Evolutionary conservation across 2,888 invertebrate genomes (phyloP).

Genomic region (Romanomermis culicivorax): DNA sequence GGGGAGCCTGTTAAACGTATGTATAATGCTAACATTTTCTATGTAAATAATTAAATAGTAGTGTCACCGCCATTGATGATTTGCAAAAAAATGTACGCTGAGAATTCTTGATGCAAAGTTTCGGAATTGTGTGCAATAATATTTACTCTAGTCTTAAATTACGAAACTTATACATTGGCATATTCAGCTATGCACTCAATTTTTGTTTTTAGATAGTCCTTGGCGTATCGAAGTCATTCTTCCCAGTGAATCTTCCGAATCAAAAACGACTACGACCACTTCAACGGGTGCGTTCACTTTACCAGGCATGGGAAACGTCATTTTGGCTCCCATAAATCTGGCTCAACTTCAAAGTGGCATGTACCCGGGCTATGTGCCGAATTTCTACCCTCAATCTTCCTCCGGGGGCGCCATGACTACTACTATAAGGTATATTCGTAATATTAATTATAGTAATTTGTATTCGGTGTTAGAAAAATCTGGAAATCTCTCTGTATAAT

Average conservation of each 20-base stretch:
- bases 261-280: background rate
- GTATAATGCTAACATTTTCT: background rate
- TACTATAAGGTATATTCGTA: conserved; percentile 3
- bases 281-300: background rate
- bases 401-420: background rate
- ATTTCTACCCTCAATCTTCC: background rate
- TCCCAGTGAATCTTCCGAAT: background rate
- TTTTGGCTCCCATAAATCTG: conserved; percentile 2
- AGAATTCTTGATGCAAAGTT: too few relatives aligned
- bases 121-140: too few relatives aligned
- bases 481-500: too few relatives aligned
- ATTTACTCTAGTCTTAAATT: too few relatives aligned
- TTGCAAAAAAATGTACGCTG: too few relatives aligned
- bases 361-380: background rate
- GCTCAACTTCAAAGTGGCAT: background rate
- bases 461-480: too few relatives aligned
- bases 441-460: too few relatives aligned
- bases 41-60: too few relatives aligned
- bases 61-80: too few relatives aligned
- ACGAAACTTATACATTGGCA: too few relatives aligned
- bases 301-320: background rate
- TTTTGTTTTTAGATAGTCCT: conserved; percentile 24
- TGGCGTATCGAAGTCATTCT: conserved; percentile 19
- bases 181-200: too few relatives aligned
- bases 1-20: conserved; percentile 29